Base-by-base conservation (phyloP, 2,797 vertebrate genomes). In the Poecile montanus region DNA sequence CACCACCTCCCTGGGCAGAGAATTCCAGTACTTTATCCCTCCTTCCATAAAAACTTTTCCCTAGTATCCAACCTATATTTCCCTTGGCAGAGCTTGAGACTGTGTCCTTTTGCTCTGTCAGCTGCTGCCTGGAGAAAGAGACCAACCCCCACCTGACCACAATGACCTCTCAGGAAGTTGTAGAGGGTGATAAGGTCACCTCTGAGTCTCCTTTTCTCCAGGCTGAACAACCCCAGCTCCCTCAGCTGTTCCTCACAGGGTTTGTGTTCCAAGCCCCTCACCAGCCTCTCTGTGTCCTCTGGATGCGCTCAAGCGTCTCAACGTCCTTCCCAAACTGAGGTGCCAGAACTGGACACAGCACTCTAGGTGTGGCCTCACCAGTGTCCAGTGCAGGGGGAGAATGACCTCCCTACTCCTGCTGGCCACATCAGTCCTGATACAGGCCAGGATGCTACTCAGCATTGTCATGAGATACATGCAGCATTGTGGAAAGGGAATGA, bases 271-370 rank as follows among this genome's bases (percentile, higher is more conserved):
- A 3, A 32, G 21, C 13, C 40, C 61, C 21, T 66, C 50, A 4
- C 10, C 75, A 47, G 27, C 40, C 40, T 25, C 1, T 0, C 16
- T 21, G 27, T 17, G 7, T 32, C 1, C 27, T 54, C 75, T 45
- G 50, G 16, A 65, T 0, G 0, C 0, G 0, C n/a, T 56, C 21
- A 16, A 32, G 27, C 0, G 0, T 78, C 50, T 78, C n/a, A 36
- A 16, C 0, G 0, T 45, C 61, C 50, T 78, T 18, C 40, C 40
- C 2, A 6, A 65, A 32, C 40, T 45, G 50, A 45, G 40, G 50
- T 16, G 8, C 4, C 75, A 45, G 61, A 32, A 4, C 10, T 56
- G 75, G 40, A 11, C 27, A 32, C 61, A 54, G 50, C 22, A 13
- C 61, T 47, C 27, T 1, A 32, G 42, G n/a, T 66, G 27, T 3